Percentiles rank a stretch among this genome's conserved stretches.
These are phyloP conservation scores for Bombus superbus DNA, from an alignment of 1,140 invertebrate genomes.

Conservation along the genomic window DNA sequence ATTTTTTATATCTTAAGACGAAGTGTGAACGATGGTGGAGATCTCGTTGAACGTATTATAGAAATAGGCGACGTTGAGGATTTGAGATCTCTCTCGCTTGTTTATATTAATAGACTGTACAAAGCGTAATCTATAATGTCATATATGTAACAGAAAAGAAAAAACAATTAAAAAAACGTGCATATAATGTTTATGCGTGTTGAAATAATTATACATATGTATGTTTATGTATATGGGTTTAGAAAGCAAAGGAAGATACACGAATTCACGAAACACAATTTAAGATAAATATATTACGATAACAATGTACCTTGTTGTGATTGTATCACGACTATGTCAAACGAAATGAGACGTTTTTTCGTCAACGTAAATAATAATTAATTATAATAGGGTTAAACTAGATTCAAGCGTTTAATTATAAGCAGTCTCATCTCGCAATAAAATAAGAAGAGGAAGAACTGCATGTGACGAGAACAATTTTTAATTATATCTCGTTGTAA, in stretches of 20 bases:
- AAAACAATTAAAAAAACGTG: neutral
- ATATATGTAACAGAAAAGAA: neutral
- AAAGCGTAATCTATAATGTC: constrained; percentile 36
- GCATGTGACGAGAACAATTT: constrained; percentile 21
- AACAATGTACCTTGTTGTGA: constrained; percentile 42
- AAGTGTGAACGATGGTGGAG: neutral
- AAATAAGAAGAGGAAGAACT: constrained; percentile 22
- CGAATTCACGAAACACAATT: constrained; percentile 5
- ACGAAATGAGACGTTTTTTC: constrained; percentile 1
- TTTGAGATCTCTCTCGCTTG: constrained; percentile 13
- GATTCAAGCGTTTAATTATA: constrained; percentile 62
- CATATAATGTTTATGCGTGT: constrained; percentile 30
- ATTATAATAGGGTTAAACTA: constrained; percentile 59
- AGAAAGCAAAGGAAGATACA: neutral
- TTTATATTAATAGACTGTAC: constrained; percentile 41
- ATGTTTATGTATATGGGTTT: neutral
- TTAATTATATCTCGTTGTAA: constrained; percentile 45
- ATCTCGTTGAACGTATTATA: neutral
- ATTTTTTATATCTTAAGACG: constrained; percentile 14
- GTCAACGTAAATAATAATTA: neutral
- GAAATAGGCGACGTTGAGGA: neutral
- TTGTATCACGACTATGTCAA: neutral
- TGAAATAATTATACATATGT: neutral
- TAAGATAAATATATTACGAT: constrained; percentile 13
- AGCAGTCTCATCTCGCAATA: constrained; percentile 41